Base-by-base conservation (phyloP, 2,888 invertebrate species). In the Danaus chrysippus region DNA sequence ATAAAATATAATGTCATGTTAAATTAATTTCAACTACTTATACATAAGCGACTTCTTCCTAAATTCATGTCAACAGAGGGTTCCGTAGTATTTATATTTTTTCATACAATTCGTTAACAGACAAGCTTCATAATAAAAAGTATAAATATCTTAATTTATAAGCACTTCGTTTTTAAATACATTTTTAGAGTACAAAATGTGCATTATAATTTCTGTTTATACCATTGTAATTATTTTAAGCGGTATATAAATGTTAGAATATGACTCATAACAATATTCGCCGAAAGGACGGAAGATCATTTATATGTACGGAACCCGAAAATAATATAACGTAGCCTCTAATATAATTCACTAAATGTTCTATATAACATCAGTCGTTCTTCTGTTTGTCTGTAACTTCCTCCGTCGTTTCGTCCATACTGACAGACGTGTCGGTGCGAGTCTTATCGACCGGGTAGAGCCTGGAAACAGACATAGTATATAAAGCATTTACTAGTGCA, bases 391-490 rank as follows among this genome's bases (percentile, higher is more conserved):
- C 42, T 60, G 77, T 77, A 42, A 74, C 5, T 44, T 84, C 87
- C 0, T 86, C 88, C 0, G 89, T 80, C 19, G 68, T 81, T 68
- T 93, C 93, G 56, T 87, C 91, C 82, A 93, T 92, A 42, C 89
- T 86, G 5, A 86, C 76, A 0, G 92, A 92, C 5, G 92, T 96
- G 81, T 99, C 98, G 12, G 94, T 90, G 60, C 99, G 93, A 6
- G 92, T 93, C 75, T 95, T 96, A 84, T 99, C 99, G 2, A 99
- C 98, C 11, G 98, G 98, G 82, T 98, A 98, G 62, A 98, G 87
- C 96, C 96, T 96, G 65, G 49, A 76, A 78, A 43, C 56, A 44
- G 56, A 44, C 23, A 34, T 34, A 17, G 17, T 17, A 15, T 17
- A 49, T 49, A 17, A 49, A 13, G 13, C 13, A 49, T 49, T 17